A percentile compares a stretch with the other conserved stretches of the same genome.
Evolutionary conservation across 2,113 vertebrate species (phyloP).

Genomic region (Gracilinanus agilis): DNA sequence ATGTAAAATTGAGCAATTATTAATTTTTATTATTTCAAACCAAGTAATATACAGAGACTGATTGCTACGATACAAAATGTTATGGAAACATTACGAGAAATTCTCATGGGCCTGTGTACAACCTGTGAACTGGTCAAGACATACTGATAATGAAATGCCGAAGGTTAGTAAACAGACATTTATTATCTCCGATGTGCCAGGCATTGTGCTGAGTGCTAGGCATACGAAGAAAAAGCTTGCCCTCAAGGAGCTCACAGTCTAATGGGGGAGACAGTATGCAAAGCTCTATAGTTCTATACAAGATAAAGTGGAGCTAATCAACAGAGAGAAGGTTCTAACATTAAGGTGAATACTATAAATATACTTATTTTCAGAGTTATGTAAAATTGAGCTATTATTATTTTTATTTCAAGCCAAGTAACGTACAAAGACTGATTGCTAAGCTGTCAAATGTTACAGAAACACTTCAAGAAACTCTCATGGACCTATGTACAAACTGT

Average conservation of each 20-base stretch:
- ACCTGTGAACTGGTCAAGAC: constrained; percentile 16
- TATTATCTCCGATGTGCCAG: not conserved
- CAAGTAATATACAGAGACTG: not conserved
- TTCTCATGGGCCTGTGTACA: constrained; percentile 39
- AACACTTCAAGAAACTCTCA: constrained; percentile 51
- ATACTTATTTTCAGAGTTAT: not conserved
- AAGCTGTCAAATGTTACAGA: not conserved
- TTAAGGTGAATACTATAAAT: not conserved
- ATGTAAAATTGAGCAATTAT: not conserved
- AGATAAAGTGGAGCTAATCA: not conserved
- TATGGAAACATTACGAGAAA: constrained; percentile 49
- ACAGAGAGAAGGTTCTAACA: not conserved
- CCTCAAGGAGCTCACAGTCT: not conserved
- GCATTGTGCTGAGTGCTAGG: not conserved
- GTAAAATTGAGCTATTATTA: not conserved
- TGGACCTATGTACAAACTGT: constrained; percentile 32
- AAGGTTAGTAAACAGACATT: constrained; percentile 17
- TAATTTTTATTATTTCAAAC: not conserved
- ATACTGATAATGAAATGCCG: constrained; percentile 36
- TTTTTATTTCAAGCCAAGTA: not conserved
- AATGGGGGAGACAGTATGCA: not conserved
- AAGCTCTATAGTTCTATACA: not conserved
- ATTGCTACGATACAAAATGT: not conserved
- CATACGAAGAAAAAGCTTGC: not conserved
- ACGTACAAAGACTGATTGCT: not conserved